Evolutionary conservation across 1,140 invertebrate genomes (phyloP).

Genomic region (Drosophila neocordata): DNA sequence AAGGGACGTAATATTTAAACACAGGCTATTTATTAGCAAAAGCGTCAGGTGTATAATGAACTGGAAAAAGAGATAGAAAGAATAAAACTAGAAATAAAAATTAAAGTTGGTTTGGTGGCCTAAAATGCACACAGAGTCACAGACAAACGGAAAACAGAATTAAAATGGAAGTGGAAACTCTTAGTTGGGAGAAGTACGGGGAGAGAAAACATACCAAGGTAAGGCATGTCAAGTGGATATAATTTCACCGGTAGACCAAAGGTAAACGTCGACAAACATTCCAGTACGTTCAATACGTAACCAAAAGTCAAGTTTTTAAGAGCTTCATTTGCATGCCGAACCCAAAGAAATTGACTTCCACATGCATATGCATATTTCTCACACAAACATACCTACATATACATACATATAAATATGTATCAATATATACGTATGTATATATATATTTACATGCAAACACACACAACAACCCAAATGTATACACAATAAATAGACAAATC

Average conservation of each 20-base stretch:
- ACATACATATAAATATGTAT: conserved; percentile 4
- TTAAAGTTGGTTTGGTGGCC: background rate
- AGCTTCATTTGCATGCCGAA: conserved; percentile 56
- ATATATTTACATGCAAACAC: background rate
- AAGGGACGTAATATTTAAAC: too few species aligned
- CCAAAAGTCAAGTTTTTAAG: conserved; percentile 22
- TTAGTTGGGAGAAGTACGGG: background rate
- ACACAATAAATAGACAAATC: background rate
- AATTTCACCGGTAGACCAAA: conserved; percentile 43
- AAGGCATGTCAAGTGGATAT: conserved; percentile 18
- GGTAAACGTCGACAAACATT: conserved; percentile 28
- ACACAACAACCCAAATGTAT: background rate
- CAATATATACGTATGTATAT: conserved; percentile 23
- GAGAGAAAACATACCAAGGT: conserved; percentile 5
- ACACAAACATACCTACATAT: conserved; percentile 14
- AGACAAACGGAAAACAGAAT: background rate
- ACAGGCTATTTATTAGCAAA: too few species aligned
- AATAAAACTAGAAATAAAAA: too few species aligned
- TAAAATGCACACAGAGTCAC: background rate
- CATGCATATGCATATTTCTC: conserved; percentile 2
- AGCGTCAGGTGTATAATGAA: too few species aligned
- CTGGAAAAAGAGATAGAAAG: too few species aligned
- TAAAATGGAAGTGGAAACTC: background rate
- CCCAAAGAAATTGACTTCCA: conserved; percentile 23
- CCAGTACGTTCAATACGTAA: conserved; percentile 51